Evolutionary conservation across 2,888 invertebrate species (phyloP), one percentile per base, ranked within the genome.

Genomic region (Zygothrica quintamaculata): DNA sequence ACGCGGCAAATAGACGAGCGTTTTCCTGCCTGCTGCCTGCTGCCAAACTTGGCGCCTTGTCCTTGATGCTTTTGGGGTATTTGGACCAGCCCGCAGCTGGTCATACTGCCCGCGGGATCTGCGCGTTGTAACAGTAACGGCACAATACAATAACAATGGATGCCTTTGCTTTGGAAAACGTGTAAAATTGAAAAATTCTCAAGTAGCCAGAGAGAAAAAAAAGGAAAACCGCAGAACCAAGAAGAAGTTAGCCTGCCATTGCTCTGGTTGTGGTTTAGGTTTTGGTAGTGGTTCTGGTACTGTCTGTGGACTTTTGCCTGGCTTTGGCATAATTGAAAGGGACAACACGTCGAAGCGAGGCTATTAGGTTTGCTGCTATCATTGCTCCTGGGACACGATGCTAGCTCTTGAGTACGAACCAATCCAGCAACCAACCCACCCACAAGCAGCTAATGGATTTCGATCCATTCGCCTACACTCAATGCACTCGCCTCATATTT

Each of bases 121-220:
- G 9, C 16, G 37, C 36, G 13, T 36, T 31, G n/a, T 12, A 11
- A 26, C 15, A 31, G 34, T 43, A 22, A 34, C 11, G 25, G 15
- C 31, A 50, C 46, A 64, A 37, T 59, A 76, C 71, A 75, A 84
- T 72, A 82, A 75, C 77, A 81, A 78, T 75, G 81, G 67, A 59
- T 61, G 84, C 57, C 55, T 75, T 78, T 58, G 64, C 58, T 51
- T 71, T 60, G 59, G 56, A 65, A 76, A 70, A 87, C 82, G 85
- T 87, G 86, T 87, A 77, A 88, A 85, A 85, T 85, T 85, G 88
- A 84, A 88, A 87, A 88, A 79, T 79, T 66, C 77, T 75, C 61
- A 42, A 67, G 77, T 58, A 68, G 69, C 77, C 82, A 51, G 64
- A 40, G 46, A 52, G 8, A 29, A 48, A 36, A 50, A 52, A n/a